Percentiles rank a stretch among this genome's conserved stretches.
These are phyloP conservation scores for Denticeps clupeoides DNA, from an alignment of 2,797 vertebrate genomes.

Conservation along the genomic window DNA sequence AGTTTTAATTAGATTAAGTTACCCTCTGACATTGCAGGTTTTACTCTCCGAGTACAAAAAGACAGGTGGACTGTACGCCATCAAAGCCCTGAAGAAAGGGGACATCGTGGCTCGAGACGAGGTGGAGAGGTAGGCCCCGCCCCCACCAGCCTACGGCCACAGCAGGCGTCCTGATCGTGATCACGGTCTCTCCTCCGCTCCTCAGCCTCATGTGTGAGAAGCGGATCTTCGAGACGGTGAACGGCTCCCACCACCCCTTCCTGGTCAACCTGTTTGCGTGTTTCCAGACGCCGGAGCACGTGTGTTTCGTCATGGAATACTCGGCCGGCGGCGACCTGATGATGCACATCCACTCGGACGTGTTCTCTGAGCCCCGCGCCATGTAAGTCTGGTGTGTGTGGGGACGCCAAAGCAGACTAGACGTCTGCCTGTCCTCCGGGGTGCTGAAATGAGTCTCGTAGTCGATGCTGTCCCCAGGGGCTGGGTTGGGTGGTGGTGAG, in stretches of 20 bases:
- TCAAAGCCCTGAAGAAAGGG: slow-evolving; percentile 86
- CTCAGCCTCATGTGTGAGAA: slow-evolving; percentile 86
- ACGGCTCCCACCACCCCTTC: slow-evolving; percentile 70
- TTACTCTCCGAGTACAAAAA: slow-evolving; percentile 65
- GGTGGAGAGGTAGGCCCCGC: slow-evolving; percentile 66
- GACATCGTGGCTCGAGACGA: slow-evolving; percentile 81
- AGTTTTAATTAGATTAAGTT: background rate
- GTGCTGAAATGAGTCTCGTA: no score
- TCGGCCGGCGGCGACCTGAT: slow-evolving; percentile 81
- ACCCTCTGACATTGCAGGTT: no score
- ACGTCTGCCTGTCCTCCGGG: no score
- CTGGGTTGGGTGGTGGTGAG: slow-evolving; percentile 8
- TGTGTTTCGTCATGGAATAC: slow-evolving; percentile 89
- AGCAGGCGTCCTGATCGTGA: background rate
- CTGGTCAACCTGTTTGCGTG: slow-evolving; percentile 84
- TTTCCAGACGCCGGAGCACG: slow-evolving; percentile 80
- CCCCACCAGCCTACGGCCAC: background rate
- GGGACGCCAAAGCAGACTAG: no score
- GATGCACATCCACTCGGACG: slow-evolving; percentile 70
- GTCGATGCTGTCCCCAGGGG: no score
- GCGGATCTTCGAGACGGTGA: slow-evolving; percentile 77
- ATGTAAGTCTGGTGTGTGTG: slow-evolving; percentile 43
- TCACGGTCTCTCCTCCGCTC: background rate
- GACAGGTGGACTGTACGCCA: slow-evolving; percentile 63
- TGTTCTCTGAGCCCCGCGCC: slow-evolving; percentile 59